Percentiles rank a stretch among this genome's conserved stretches.
Evolutionary conservation across 2,797 vertebrate genomes (phyloP).

Genomic region (Nyctibius grandis): DNA sequence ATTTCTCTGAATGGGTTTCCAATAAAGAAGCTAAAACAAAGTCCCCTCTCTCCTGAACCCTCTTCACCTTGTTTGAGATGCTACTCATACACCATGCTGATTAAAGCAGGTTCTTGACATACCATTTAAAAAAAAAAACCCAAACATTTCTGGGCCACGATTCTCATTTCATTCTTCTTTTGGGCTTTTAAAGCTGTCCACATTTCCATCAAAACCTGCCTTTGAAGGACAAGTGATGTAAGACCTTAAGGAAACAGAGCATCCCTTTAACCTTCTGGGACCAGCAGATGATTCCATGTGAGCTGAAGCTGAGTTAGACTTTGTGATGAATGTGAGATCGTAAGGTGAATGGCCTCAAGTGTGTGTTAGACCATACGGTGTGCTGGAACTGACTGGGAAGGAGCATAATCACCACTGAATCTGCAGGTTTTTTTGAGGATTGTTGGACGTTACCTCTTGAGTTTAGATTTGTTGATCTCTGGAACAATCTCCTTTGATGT

Average conservation of each 20-base stretch:
- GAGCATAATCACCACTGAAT: no score
- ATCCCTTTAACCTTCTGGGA: background rate
- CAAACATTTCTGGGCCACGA: rapidly evolving
- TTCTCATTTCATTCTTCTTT: background rate
- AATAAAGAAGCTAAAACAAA: background rate
- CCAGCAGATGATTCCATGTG: background rate
- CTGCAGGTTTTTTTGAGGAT: background rate
- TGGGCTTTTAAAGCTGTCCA: background rate
- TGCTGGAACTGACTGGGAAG: background rate
- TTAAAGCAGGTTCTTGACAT: background rate
- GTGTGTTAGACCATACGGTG: background rate
- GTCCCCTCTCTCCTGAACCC: background rate
- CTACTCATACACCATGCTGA: background rate
- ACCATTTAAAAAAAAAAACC: no score
- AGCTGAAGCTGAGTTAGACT: background rate
- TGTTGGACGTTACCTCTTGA: background rate
- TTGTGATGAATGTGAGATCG: rapidly evolving
- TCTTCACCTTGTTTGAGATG: background rate
- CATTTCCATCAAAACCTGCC: background rate
- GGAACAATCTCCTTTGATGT: background rate
- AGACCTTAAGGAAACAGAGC: background rate
- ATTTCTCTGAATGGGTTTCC: background rate
- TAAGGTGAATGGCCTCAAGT: background rate
- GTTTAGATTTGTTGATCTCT: background rate
- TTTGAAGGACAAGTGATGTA: background rate